Base-by-base conservation (phyloP, 2,888 invertebrate species). In the Diogma glabrata region DNA sequence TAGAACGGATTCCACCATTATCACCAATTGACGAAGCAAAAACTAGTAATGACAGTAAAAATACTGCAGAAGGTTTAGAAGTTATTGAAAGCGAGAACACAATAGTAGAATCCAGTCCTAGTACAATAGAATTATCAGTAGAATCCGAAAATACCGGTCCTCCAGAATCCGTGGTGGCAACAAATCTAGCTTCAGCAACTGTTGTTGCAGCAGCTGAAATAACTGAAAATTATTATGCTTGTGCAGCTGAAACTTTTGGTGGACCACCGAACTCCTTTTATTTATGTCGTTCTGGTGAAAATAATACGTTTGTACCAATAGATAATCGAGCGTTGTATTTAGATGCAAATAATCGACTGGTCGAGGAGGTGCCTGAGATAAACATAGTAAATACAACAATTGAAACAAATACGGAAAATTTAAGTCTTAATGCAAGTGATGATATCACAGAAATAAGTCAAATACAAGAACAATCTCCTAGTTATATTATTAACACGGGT, bases 231-330 rank as follows among this genome's bases (percentile, higher is more conserved):
- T 54, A 84, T 59, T 71, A 83, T 62, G 84, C 84, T 12, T 73
- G 87, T 43, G 84, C 84, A 19, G 84, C 84, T 17, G 84, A 83
- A 59, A 79, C 80, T 57, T 77, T 79, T 53, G 83, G 83, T 49
- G 84, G 85, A 5, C 81, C 83, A 22, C 76, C 79, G 1, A 83
- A 84, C 53, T 79, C 81, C 1, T 85, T 84, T 63, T 82, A 84
- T 64, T 72, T 87, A 26, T 82, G 87, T 55, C 74, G 79, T 2
- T 72, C 83, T n/a, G 82, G 82, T 58, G 82, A 84, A 57, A 77
- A 79, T 51, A 81, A 84, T 40, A 79, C 79, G 45, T 75, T 82
- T 51, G 81, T 81, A 17, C 83, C 84, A 1, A 73, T 87, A 36
- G 84, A 85, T 63, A 82, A 83, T 60, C 81, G 63, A 36, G 64